Percentiles rank a stretch among this genome's conserved stretches.
Conservation (phyloP, 2,113 vertebrate genomes). For the Miniopterus natalensis region DNA sequence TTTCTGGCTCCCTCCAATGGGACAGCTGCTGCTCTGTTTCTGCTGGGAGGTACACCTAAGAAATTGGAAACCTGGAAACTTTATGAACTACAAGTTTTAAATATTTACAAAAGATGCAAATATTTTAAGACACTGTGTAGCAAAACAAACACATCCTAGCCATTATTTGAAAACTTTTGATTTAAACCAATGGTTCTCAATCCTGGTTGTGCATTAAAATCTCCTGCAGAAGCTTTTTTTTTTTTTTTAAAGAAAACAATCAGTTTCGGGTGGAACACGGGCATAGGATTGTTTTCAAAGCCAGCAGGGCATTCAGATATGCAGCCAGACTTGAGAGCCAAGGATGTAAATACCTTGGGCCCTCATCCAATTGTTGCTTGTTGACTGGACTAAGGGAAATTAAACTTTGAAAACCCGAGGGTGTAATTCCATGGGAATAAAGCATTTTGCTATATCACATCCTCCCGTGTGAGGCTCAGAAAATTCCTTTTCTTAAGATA, state of each 20-base stretch:
- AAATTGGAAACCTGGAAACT: neutral
- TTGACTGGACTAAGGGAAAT: no score
- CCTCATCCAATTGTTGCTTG: neutral
- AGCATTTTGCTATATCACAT: no score
- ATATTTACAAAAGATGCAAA: neutral
- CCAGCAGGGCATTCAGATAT: neutral
- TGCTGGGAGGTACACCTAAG: neutral
- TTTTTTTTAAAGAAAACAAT: neutral
- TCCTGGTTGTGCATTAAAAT: neutral
- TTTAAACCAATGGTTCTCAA: neutral
- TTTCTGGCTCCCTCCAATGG: neutral
- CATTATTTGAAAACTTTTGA: neutral
- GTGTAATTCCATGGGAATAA: no score
- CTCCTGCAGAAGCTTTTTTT: neutral
- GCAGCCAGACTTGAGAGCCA: neutral
- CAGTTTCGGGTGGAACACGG: neutral
- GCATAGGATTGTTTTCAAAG: neutral
- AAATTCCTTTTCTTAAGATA: no score
- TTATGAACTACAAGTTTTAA: neutral
- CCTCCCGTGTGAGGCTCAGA: no score
- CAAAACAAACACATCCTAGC: neutral
- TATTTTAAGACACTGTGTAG: neutral
- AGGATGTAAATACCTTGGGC: neutral
- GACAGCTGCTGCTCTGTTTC: neutral
- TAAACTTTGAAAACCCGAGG: no score